A percentile compares a stretch with the other conserved stretches of the same genome.
These are phyloP conservation scores for Turritopsis rubra DNA, from an alignment of 30 jellyfish, hydroid and myxozoan genomes.

Conservation along the genomic window DNA sequence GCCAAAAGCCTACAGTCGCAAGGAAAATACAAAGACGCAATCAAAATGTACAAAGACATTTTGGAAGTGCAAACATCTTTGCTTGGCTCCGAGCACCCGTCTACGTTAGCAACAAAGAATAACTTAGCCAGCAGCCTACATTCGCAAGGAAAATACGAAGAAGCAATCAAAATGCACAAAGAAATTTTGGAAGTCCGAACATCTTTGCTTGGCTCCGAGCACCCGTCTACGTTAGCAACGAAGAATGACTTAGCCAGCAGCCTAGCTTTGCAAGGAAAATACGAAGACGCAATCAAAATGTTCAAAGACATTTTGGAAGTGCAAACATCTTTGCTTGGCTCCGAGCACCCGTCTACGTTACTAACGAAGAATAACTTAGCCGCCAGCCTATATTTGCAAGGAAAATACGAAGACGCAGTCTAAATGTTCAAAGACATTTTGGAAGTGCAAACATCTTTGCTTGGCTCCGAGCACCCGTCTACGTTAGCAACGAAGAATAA, in stretches of 20 bases:
- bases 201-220: background rate
- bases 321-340: background rate
- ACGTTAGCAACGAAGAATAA: background rate
- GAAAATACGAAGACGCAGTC: background rate
- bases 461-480: background rate
- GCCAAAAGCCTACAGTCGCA: background rate
- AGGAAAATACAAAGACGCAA: background rate
- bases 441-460: background rate
- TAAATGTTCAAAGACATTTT: background rate
- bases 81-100: background rate
- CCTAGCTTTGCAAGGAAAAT: background rate
- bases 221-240: background rate
- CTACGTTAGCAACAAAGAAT: background rate
- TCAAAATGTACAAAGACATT: background rate
- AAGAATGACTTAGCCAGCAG: background rate
- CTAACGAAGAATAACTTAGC: background rate
- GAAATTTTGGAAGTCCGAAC: background rate
- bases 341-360: background rate
- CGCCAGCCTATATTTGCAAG: background rate
- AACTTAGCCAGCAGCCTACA: background rate
- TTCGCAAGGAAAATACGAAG: background rate
- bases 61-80: background rate
- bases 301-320: background rate
- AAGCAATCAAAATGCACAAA: background rate
- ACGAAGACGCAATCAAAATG: background rate